Evolutionary conservation across 1,140 invertebrate genomes (phyloP).

Genomic region (Papilio helenus): DNA sequence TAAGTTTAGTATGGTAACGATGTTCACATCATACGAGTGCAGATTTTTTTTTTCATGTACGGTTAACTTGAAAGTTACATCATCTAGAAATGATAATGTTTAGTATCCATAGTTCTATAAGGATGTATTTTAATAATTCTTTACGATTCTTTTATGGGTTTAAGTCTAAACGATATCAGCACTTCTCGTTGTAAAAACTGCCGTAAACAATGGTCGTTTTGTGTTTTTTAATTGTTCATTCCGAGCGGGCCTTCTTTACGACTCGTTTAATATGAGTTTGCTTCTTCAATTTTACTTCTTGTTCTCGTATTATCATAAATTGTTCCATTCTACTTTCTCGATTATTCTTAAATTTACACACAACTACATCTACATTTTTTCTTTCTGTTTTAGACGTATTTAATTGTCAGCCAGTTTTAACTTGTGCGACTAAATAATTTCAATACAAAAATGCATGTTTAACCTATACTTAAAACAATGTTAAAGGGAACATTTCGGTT

Average conservation of each 20-base stretch:
- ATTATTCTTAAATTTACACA: not conserved
- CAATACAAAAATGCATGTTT: too few species aligned
- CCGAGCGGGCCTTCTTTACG: constrained; percentile 14
- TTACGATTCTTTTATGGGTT: constrained; percentile 3
- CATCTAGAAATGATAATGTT: too few species aligned
- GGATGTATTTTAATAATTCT: not conserved
- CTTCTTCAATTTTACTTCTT: constrained; percentile 17
- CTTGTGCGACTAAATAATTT: too few species aligned
- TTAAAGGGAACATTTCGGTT: too few species aligned
- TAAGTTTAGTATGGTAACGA: not conserved
- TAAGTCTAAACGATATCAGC: constrained; percentile 19
- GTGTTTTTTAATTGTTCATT: constrained; percentile 24
- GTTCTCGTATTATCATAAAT: not conserved
- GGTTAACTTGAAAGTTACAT: not conserved
- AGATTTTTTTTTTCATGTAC: not conserved
- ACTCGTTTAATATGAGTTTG: constrained; percentile 20
- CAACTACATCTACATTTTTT: not conserved
- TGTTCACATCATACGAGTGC: not conserved
- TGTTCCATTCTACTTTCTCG: not conserved
- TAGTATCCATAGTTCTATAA: not conserved
- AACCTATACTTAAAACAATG: too few species aligned
- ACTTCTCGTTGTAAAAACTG: constrained; percentile 15
- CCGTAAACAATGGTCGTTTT: constrained; percentile 18
- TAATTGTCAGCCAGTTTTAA: not conserved
- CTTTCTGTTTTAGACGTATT: not conserved